Base-by-base conservation (phyloP, 2,888 invertebrate species). In the Rotaria magnacalcarata region DNA sequence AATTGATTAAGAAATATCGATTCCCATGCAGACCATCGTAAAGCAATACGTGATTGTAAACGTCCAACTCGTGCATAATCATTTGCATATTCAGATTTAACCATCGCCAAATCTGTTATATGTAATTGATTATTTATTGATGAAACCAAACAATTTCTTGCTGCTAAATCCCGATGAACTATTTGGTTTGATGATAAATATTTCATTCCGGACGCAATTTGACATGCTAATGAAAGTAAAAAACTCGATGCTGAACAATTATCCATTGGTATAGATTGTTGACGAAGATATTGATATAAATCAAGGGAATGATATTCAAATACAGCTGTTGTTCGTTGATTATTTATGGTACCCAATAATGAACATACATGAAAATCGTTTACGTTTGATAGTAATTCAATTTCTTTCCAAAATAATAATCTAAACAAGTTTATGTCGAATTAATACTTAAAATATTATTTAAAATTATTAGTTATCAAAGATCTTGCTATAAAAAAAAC, bases 21-120 rank as follows among this genome's bases (percentile, higher is more conserved):
- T 91, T 96, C 96, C 95, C 95, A 95, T 2, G 95, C 94, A 92
- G 95, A 95, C 96, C 96, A 96, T 84, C 96, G 93, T 86, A 96
- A 93, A n/a, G 47, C 24, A 24, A 80, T 80, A n/a, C 47, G 43
- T 80, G 80, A 10, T 80, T 80, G 43, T 14, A n/a, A 80, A 47
- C 24, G 47, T 47, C 80, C 80, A 14, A 80, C 43, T n/a, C 94
- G 94, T 92, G 95, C 95, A 91, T 96, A 96, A 90, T 96, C 96
- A 80, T 80, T 80, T 11, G 43, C 24, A 80, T 47, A 80, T 24
- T 47, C 47, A 4, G 80, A 6, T n/a, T 47, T 47, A 24, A 24
- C n/a, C 80, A 80, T 80, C 10, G 80, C 80, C 24, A n/a, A 95
- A 91, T 95, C 95, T 88, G 94, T 94, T 88, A 95, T 94, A 91